Percentiles rank a stretch among this genome's conserved stretches.
These are phyloP conservation scores for Platyscapa corneri DNA, from an alignment of 1,140 invertebrate species.

Conservation along the genomic window DNA sequence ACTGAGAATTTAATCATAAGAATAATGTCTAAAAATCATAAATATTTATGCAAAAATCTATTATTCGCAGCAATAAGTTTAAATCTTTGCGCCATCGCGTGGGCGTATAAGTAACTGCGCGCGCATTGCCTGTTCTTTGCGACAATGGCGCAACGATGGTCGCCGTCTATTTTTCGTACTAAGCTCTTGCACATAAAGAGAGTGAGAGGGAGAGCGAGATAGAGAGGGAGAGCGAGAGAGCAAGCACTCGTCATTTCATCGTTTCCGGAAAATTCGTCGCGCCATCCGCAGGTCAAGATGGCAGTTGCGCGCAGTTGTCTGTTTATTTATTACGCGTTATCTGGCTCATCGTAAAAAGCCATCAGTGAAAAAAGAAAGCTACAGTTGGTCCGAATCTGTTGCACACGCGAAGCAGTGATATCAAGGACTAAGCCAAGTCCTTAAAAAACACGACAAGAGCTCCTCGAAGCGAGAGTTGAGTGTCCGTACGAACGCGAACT, in stretches of 20 bases:
- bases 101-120: background rate
- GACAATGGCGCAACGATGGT: background rate
- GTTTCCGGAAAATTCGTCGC: slow-evolving; percentile 52
- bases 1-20: too few relatives aligned
- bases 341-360: slow-evolving; percentile 27
- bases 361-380: too few relatives aligned
- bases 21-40: background rate
- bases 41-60: background rate
- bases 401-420: too few relatives aligned
- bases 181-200: background rate
- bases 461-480: too few relatives aligned
- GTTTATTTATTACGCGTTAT: slow-evolving; percentile 65
- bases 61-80: background rate
- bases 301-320: slow-evolving; percentile 63
- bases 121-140: too few relatives aligned
- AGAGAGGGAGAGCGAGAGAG: background rate
- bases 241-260: slow-evolving; percentile 16
- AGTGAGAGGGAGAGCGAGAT: background rate
- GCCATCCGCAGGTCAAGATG: slow-evolving; percentile 51
- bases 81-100: background rate
- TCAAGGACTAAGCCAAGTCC: too few relatives aligned
- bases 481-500: background rate
- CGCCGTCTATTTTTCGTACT: background rate
- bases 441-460: too few relatives aligned
- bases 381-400: too few relatives aligned